These are phyloP conservation scores for Xyrauchen texanus DNA, from an alignment of 2,113 vertebrate species.

Conservation along the genomic window DNA sequence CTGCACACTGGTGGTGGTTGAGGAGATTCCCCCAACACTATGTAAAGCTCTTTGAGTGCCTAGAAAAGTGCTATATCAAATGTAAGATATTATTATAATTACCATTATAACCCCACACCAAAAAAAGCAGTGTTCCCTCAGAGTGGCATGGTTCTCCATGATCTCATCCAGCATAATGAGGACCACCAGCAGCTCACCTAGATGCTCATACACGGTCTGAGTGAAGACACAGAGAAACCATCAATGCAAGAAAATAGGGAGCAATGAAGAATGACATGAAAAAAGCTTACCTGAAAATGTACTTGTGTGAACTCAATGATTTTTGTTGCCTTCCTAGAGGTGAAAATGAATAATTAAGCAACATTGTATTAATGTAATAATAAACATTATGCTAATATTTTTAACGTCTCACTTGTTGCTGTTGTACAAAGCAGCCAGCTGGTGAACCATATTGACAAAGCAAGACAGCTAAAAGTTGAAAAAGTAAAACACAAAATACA, in stretches of 20 bases:
- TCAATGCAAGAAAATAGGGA: background rate
- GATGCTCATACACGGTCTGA: conserved; percentile 92
- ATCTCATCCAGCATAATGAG: conserved; percentile 95
- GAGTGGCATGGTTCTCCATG: conserved; percentile 88
- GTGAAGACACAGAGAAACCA: conserved; percentile 28
- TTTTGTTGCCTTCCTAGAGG: conserved; percentile 84
- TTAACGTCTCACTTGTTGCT: conserved; percentile 89
- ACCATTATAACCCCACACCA: too few relatives aligned
- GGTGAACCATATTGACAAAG: conserved; percentile 94
- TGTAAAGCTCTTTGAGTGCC: too few relatives aligned
- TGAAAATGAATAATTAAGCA: background rate
- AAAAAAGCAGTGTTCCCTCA: conserved; percentile 89
- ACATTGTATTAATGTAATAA: background rate
- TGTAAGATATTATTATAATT: too few relatives aligned
- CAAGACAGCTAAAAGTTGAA: conserved; percentile 84
- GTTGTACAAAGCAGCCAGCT: conserved; percentile 92
- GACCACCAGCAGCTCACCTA: conserved; percentile 90
- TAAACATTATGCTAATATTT: background rate
- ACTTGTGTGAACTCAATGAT: conserved; percentile 96
- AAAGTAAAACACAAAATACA: background rate
- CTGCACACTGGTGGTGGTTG: too few relatives aligned
- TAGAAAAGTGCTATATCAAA: too few relatives aligned
- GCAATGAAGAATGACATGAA: background rate
- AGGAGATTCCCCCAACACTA: too few relatives aligned
- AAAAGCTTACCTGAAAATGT: conserved; percentile 88